Evolutionary conservation across 2,888 invertebrate genomes (phyloP).

Genomic region (Rhorus exstirpatorius): DNA sequence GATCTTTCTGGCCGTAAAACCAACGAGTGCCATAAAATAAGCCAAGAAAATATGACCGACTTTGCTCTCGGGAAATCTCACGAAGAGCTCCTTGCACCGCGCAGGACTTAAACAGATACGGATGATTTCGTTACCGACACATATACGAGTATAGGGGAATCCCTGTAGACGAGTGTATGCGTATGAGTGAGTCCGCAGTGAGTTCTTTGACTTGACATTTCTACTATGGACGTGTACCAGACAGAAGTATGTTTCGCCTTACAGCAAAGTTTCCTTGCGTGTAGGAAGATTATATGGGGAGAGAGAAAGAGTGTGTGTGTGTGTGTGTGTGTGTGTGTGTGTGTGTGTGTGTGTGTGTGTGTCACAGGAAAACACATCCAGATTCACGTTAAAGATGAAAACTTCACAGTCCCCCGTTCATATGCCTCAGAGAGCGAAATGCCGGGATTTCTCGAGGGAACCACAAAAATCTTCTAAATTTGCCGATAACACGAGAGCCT

Average conservation of each 20-base stretch:
- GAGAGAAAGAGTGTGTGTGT: not conserved
- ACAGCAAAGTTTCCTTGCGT: not conserved
- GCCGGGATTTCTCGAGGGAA: constrained; percentile 43
- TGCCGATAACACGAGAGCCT: constrained; percentile 73
- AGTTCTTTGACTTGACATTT: not conserved
- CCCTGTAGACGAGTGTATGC: constrained; percentile 12
- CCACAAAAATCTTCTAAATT: constrained; percentile 72
- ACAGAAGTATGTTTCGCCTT: not conserved
- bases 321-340: not conserved
- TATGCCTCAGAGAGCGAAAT: not conserved
- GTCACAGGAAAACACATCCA: constrained; percentile 1
- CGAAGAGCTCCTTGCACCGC: constrained; percentile 10
- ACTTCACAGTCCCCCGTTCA: not conserved
- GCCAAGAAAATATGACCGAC: constrained; percentile 15
- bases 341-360: not conserved
- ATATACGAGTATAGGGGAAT: too few relatives aligned
- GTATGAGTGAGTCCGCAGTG: not conserved
- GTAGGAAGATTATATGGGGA: not conserved
- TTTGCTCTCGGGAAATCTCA: constrained; percentile 29
- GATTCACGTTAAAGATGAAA: not conserved
- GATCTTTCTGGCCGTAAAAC: constrained; percentile 24
- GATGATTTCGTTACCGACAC: too few relatives aligned
- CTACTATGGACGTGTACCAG: not conserved
- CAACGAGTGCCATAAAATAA: constrained; percentile 36
- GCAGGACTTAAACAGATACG: too few relatives aligned